Evolutionary conservation across 2,888 invertebrate genomes (phyloP), one percentile per base, ranked within the genome.

Genomic region (Drosophila anomalata): DNA sequence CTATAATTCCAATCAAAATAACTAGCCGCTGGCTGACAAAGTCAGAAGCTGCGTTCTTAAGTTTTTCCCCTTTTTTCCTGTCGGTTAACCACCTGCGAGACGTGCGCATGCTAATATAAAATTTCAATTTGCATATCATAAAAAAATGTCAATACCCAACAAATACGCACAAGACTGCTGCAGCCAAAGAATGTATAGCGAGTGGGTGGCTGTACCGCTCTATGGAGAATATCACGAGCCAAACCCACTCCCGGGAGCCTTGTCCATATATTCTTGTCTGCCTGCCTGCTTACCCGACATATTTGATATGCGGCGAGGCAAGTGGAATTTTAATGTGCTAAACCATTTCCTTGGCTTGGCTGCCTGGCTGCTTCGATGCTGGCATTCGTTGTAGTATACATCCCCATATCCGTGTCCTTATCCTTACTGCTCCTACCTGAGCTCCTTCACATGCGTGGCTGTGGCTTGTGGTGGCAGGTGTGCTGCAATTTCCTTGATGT

Each of bases 301-400:
- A 86, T 83, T 85, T 87, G 83, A 80, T 86, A 87, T 85, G 88
- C 84, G 83, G 75, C 86, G 77, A 74, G 71, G 84, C 84, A 84
- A 87, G 83, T 75, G 87, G 83, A 84, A 84, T 84, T 84, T 87
- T 84, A 84, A 84, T 84, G 84, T 78, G 86, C 87, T 78, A 87
- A 84, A 73, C 87, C 87, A 84, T 84, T 87, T 84, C 74, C 79
- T 73, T 84, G 79, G 85, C 77, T 80, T 65, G 70, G 36, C 36
- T 36, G n/a, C 36, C n/a, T 36, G 36, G 12, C 5, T 11, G 20
- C 75, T 63, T 26, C 46, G 52, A 31, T 62, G 63, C 67, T 76
- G 76, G 77, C 55, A 74, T 76, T 78, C 80, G 73, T 67, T 83
- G 71, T 73, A 33, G 67, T 36, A 52, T 50, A 24, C 33, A 29